Percentiles rank a stretch among this genome's conserved stretches.
Evolutionary conservation across 64 coral and sea anemone species (phyloP).

Genomic region (Porites lutea): DNA sequence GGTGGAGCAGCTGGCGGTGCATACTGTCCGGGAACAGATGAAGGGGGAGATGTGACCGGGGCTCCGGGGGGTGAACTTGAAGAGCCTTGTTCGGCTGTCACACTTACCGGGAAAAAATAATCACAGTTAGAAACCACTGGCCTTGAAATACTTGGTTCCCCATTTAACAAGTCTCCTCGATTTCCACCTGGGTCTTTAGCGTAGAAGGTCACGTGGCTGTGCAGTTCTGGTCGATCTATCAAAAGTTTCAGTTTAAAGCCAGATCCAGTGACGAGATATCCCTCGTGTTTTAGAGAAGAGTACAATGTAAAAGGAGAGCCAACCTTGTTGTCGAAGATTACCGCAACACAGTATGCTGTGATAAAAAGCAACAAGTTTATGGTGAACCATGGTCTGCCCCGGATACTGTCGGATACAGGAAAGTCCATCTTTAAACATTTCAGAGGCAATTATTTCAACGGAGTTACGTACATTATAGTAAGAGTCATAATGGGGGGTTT

Average conservation of each 20-base stretch:
- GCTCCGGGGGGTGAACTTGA: neutral
- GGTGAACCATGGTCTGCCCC: neutral
- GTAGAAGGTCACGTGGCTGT: slow-evolving; percentile 19
- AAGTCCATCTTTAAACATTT: no score
- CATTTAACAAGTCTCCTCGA: neutral
- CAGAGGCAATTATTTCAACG: no score
- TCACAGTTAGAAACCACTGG: neutral
- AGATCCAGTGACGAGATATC: slow-evolving; percentile 67
- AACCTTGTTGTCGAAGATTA: slow-evolving; percentile 57
- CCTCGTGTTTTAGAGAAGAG: slow-evolving; percentile 79
- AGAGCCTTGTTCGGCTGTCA: neutral
- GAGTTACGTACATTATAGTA: no score
- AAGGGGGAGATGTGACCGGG: neutral
- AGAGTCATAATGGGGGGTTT: no score
- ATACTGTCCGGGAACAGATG: neutral
- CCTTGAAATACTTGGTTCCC: neutral
- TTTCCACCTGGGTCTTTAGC: slow-evolving; percentile 3
- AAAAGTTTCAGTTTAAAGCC: slow-evolving; percentile 27
- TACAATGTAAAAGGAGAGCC: slow-evolving; percentile 66
- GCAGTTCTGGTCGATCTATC: slow-evolving; percentile 11
- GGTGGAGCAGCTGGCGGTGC: no score
- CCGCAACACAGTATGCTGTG: neutral
- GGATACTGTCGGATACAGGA: neutral
- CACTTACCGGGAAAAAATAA: neutral
- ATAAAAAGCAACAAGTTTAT: neutral